Evolutionary conservation across 1,140 invertebrate genomes (phyloP).

Genomic region (Micrasema minimum): DNA sequence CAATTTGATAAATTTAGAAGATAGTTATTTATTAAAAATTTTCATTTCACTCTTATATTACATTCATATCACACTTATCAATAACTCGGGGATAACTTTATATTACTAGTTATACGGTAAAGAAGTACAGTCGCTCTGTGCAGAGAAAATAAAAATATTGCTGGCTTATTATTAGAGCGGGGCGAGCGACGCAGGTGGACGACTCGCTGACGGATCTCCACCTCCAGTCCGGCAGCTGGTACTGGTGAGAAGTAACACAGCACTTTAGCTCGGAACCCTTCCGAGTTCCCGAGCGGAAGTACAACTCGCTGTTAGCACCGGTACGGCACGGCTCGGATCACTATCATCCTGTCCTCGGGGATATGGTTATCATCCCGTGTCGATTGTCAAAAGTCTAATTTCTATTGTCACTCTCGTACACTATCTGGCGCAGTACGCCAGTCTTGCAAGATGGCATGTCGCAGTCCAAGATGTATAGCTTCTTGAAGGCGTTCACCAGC

Average conservation of each 20-base stretch:
- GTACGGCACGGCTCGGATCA: conserved; percentile 22
- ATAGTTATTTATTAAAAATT: too few relatives aligned
- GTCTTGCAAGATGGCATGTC: conserved; percentile 35
- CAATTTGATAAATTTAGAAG: too few relatives aligned
- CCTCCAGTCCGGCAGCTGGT: not conserved
- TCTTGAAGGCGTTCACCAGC: conserved; percentile 18
- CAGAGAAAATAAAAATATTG: too few relatives aligned
- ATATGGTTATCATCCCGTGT: not conserved
- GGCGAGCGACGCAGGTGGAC: too few relatives aligned
- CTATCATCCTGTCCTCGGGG: not conserved
- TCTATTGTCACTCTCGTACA: conserved; percentile 28
- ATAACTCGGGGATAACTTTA: too few relatives aligned
- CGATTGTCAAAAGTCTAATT: conserved; percentile 26
- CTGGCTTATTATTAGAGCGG: too few relatives aligned
- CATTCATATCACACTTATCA: too few relatives aligned
- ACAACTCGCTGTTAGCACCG: conserved; percentile 34
- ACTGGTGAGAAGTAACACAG: conserved; percentile 37
- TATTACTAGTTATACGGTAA: too few relatives aligned
- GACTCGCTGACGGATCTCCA: too few relatives aligned
- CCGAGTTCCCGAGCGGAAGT: conserved; percentile 40
- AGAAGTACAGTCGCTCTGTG: too few relatives aligned
- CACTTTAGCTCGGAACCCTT: conserved; percentile 45
- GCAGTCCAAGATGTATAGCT: conserved; percentile 39
- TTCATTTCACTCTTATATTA: too few relatives aligned
- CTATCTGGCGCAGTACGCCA: conserved; percentile 23